Conservation (phyloP, 1,140 invertebrate species). For the Nomia melanderi region DNA sequence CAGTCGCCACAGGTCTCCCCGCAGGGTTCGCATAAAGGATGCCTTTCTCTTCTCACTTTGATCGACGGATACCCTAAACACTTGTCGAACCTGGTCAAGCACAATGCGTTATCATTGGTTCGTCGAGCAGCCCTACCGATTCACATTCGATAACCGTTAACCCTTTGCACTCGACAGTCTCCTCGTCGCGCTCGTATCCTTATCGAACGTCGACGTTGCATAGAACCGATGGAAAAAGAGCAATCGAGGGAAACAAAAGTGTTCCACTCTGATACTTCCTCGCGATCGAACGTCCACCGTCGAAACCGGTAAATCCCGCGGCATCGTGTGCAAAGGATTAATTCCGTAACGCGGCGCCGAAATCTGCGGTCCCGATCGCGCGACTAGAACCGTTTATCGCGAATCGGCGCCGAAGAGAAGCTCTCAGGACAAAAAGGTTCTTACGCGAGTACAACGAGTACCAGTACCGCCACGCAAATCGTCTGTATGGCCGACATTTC, state of each 20-base stretch:
- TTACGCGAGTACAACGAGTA: constrained; percentile 65
- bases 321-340: no score
- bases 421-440: constrained; percentile 35
- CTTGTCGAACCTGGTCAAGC: constrained; percentile 35
- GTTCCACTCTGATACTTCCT: no score
- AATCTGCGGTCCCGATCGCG: no score
- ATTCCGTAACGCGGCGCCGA: no score
- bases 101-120: constrained; percentile 1
- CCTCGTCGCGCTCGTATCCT: no score
- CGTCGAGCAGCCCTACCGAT: neutral
- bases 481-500: constrained; percentile 60
- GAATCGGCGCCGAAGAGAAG: neutral
- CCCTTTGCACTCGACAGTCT: no score
- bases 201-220: no score
- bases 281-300: no score
- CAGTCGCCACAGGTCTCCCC: constrained; percentile 66
- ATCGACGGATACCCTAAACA: constrained; percentile 58
- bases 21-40: constrained; percentile 60
- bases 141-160: no score
- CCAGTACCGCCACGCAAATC: constrained; percentile 45
- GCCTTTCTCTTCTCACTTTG: constrained; percentile 43
- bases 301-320: no score
- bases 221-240: no score
- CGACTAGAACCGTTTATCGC: neutral
- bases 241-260: no score